Percentiles rank a stretch among this genome's conserved stretches.
Evolutionary conservation across 1,140 invertebrate species (phyloP).

Genomic region (Aleiodes sp.): DNA sequence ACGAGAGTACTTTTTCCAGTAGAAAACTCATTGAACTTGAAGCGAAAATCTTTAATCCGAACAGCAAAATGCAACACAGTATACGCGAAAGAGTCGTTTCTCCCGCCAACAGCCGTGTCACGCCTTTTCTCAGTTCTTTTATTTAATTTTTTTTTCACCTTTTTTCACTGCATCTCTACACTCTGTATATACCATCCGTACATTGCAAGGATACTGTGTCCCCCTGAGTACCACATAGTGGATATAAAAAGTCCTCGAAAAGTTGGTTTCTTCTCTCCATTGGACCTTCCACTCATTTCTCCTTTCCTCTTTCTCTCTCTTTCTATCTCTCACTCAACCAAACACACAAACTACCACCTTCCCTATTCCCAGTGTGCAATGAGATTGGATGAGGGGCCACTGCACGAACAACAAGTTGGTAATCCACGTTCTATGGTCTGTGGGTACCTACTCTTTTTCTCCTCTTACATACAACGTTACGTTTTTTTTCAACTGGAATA

Average conservation of each 20-base stretch:
- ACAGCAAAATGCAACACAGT: conserved; percentile 22
- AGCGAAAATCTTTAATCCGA: conserved; percentile 26
- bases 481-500: not conserved
- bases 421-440: conserved; percentile 27
- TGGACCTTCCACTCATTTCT: not conserved
- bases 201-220: not conserved
- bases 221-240: not conserved
- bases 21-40: conserved; percentile 32
- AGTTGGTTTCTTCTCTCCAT: not conserved
- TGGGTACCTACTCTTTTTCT: conserved; percentile 1
- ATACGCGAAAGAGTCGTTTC: not conserved
- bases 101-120: conserved; percentile 1
- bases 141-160: not conserved
- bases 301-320: not conserved
- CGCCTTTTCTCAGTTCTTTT: conserved; percentile 8
- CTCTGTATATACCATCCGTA: conserved; percentile 5
- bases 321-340: not conserved
- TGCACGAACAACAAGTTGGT: conserved; percentile 34
- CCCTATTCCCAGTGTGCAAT: not conserved
- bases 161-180: conserved; percentile 17
- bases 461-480: not conserved
- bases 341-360: not conserved
- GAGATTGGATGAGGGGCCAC: conserved; percentile 26
- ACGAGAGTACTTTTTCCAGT: not conserved
- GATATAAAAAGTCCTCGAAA: not conserved